Evolutionary conservation across 2,888 invertebrate species (phyloP).

Genomic region (Trissoscelio sp.): DNA sequence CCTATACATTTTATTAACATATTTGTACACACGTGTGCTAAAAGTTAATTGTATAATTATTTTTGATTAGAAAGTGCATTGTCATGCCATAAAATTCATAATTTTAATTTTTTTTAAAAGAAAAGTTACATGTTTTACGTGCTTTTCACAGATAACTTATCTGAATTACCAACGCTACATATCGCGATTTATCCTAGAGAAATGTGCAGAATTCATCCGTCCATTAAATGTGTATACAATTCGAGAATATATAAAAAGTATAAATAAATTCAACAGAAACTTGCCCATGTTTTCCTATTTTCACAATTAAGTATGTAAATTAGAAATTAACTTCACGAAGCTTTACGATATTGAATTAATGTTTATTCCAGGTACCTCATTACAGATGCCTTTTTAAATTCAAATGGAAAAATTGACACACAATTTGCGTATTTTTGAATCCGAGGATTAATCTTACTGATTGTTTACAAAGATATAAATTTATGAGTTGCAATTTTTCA

Average conservation of each 20-base stretch:
- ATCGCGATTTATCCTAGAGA: not conserved
- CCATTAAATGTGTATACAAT: not conserved
- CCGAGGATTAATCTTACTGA: not conserved
- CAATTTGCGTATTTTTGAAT: not conserved
- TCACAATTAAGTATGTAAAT: slow-evolving; percentile 24
- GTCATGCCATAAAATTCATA: no score
- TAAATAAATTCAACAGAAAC: slow-evolving; percentile 12
- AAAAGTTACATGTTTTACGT: not conserved
- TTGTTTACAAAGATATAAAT: no score
- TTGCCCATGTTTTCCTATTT: slow-evolving; percentile 30
- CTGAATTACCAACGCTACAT: not conserved
- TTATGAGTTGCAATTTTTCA: not conserved
- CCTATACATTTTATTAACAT: no score
- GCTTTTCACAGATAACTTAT: not conserved
- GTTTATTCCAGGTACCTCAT: slow-evolving; percentile 1
- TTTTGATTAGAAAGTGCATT: no score
- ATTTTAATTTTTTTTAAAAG: no score
- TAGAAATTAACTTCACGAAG: not conserved
- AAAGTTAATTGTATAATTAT: no score
- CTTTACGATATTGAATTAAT: slow-evolving; percentile 15
- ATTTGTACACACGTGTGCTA: no score
- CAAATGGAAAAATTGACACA: slow-evolving; percentile 1
- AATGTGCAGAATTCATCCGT: not conserved
- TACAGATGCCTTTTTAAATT: not conserved
- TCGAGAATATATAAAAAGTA: not conserved